Evolutionary conservation across 2,113 vertebrate genomes (phyloP).

Genomic region (Morphnarchus princeps): DNA sequence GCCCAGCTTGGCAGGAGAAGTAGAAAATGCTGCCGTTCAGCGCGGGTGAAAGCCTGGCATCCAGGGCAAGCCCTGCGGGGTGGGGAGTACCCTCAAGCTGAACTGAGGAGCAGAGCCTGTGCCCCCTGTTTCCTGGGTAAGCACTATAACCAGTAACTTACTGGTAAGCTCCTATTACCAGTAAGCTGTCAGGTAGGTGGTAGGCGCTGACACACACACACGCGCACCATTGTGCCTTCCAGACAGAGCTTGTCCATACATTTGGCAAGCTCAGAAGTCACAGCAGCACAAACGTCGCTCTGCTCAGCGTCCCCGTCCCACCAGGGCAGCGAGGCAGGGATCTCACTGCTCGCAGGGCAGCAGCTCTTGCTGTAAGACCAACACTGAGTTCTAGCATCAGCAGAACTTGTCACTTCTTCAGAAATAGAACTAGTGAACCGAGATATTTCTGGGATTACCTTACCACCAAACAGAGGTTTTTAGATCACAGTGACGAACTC

Average conservation of each 20-base stretch:
- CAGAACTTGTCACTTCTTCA: background rate
- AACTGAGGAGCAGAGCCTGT: background rate
- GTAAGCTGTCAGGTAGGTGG: background rate
- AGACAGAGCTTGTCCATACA: background rate
- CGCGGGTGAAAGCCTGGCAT: accelerated
- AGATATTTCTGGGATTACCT: background rate
- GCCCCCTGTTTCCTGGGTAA: background rate
- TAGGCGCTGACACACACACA: accelerated
- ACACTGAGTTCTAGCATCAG: background rate
- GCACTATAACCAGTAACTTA: background rate
- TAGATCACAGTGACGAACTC: background rate
- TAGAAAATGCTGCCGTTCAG: accelerated
- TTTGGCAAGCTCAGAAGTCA: background rate
- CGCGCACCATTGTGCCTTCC: background rate
- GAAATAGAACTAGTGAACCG: background rate
- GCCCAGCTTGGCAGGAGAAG: background rate
- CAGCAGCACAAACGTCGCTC: accelerated
- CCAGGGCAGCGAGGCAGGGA: background rate
- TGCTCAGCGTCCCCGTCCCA: background rate
- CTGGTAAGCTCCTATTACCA: too few relatives aligned
- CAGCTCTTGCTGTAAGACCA: background rate
- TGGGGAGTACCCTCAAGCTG: background rate
- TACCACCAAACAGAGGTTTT: background rate
- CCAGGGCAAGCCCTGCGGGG: accelerated
- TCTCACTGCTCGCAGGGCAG: background rate